phyloP scores from a whole-genome alignment of 2,888 invertebrate genomes.

The Molorchus minor region DNA sequence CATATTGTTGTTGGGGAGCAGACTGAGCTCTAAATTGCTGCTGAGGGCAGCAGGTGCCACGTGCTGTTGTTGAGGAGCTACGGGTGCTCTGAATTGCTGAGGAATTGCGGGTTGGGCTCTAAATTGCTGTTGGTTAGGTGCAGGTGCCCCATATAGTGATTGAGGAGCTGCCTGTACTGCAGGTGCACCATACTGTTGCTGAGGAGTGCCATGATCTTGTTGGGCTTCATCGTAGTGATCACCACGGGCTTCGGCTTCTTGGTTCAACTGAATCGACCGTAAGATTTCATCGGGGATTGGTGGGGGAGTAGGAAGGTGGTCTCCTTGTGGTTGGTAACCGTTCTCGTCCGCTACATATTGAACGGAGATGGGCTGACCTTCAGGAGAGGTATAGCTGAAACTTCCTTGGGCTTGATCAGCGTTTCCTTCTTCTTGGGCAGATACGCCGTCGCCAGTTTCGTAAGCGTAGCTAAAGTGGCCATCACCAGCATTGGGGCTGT shows the following conservation, averaged over 20 bases:
- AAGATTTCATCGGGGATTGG: slow-evolving; percentile 73
- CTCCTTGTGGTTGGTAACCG: slow-evolving; percentile 72
- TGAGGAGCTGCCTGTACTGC: not conserved
- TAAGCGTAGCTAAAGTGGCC: slow-evolving; percentile 58
- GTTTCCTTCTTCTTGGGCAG: slow-evolving; percentile 55
- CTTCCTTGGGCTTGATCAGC: slow-evolving; percentile 47
- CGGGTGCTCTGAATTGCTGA: slow-evolving; percentile 3
- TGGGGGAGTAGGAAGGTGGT: slow-evolving; percentile 70
- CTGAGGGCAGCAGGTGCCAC: not conserved
- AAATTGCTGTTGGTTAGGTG: not conserved
- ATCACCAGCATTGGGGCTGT: slow-evolving; percentile 44
- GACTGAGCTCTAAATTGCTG: not conserved
- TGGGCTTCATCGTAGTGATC: slow-evolving; percentile 37
- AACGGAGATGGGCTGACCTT: slow-evolving; percentile 59
- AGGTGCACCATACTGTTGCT: slow-evolving; percentile 10
- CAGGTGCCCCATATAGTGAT: slow-evolving; percentile 2
- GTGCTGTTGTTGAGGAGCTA: not conserved
- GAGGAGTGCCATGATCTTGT: slow-evolving; percentile 21
- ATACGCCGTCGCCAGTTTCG: slow-evolving; percentile 68
- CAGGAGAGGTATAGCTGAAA: slow-evolving; percentile 50
- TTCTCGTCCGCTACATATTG: slow-evolving; percentile 76
- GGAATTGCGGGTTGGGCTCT: not conserved
- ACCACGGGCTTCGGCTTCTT: slow-evolving; percentile 43
- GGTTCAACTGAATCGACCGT: slow-evolving; percentile 36
- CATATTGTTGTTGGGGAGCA: slow-evolving; percentile 1